Evolutionary conservation across 2,797 vertebrate species (phyloP).

Genomic region (Platyrinchus mystaceus): DNA sequence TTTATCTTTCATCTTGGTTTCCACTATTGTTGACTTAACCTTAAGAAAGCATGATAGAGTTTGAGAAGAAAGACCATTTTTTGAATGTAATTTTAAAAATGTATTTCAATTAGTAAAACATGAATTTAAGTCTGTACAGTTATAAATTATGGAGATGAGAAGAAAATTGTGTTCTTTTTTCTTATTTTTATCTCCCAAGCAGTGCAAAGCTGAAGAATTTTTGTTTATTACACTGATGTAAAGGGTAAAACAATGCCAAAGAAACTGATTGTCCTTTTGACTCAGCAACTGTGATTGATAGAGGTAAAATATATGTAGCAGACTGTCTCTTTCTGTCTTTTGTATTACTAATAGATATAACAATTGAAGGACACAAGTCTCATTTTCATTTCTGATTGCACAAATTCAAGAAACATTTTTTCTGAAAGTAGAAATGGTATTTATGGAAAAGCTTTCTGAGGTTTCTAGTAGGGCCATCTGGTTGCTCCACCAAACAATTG

Average conservation of each 20-base stretch:
- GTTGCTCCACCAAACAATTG: not conserved
- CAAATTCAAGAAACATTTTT: not conserved
- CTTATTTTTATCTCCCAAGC: not conserved
- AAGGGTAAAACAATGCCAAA: not conserved
- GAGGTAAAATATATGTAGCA: not conserved
- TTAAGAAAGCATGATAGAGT: not conserved
- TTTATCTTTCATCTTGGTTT: constrained; percentile 41
- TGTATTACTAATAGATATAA: not conserved
- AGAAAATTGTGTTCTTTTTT: not conserved
- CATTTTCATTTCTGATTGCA: not conserved
- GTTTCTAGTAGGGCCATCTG: not conserved
- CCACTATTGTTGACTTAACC: not conserved
- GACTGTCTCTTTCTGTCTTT: not conserved
- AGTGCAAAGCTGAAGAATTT: not conserved
- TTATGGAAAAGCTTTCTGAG: constrained; percentile 13
- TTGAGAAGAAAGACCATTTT: not conserved
- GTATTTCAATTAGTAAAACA: not conserved
- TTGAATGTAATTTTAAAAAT: not conserved
- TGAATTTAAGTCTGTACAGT: not conserved
- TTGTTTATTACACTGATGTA: not conserved
- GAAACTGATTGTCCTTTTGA: not conserved
- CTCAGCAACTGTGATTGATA: not conserved
- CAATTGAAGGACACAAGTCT: not conserved
- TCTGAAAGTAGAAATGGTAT: not conserved
- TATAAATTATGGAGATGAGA: not conserved